phyloP scores from a whole-genome alignment of 2,797 vertebrate genomes.

The Cheirogaleus major region DNA sequence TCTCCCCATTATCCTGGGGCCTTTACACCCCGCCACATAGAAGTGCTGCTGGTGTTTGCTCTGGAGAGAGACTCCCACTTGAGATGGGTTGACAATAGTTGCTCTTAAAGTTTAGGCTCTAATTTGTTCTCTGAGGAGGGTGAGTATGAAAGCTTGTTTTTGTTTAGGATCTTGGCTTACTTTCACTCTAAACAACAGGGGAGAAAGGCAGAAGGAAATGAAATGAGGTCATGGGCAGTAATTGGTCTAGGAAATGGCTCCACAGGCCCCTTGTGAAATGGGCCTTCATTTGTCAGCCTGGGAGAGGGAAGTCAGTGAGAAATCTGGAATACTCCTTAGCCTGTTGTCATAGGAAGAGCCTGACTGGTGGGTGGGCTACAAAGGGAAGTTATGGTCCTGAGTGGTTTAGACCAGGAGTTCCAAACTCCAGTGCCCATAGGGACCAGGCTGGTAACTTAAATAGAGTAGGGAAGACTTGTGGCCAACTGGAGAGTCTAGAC shows the following conservation, averaged over 20 bases:
- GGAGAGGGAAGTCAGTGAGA: background rate
- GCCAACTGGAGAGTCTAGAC: background rate
- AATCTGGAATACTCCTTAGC: background rate
- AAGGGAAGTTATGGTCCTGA: background rate
- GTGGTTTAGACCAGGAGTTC: background rate
- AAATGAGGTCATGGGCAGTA: background rate
- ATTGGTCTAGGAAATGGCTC: background rate
- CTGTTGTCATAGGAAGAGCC: background rate
- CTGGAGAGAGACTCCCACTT: background rate
- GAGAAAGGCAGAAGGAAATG: background rate
- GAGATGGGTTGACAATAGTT: background rate
- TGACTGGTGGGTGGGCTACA: background rate
- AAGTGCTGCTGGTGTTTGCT: background rate
- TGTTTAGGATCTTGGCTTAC: slow-evolving; percentile 43
- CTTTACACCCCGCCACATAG: background rate
- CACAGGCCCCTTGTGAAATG: background rate
- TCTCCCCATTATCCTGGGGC: background rate
- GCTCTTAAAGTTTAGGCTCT: background rate
- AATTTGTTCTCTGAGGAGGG: background rate
- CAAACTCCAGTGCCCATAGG: background rate
- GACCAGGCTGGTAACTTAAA: background rate
- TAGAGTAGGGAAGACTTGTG: background rate
- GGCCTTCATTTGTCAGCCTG: background rate
- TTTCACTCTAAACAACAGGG: background rate
- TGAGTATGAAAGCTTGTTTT: background rate